Evolutionary conservation across 2,113 vertebrate genomes (phyloP).

Genomic region (Sapayoa aenigma): DNA sequence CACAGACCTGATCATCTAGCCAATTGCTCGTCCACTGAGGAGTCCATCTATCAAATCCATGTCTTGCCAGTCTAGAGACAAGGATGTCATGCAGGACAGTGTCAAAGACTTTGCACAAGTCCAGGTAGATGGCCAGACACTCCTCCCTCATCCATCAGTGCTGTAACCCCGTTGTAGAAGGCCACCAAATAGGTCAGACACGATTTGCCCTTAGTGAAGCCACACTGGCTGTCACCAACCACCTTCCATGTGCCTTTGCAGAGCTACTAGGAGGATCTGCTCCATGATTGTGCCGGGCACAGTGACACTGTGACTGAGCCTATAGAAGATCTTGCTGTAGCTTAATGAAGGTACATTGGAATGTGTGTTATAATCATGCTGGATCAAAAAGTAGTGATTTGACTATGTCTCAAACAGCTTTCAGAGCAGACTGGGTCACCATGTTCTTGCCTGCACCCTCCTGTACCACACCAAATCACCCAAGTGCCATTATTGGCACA

Average conservation of each 20-base stretch:
- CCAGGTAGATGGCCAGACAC: neutral
- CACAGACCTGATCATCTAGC: neutral
- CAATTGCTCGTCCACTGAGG: neutral
- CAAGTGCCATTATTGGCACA: neutral
- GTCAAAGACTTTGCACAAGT: neutral
- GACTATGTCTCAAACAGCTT: neutral
- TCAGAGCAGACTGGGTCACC: rapidly evolving
- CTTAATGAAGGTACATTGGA: neutral
- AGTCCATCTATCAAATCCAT: neutral
- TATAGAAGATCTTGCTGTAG: no score
- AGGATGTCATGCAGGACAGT: neutral
- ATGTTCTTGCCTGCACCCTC: neutral
- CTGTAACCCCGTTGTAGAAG: neutral
- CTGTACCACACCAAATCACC: neutral
- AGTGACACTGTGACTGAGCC: no score
- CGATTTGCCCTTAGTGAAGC: neutral
- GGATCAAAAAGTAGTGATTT: neutral
- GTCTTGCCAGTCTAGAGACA: neutral
- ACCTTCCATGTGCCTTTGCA: neutral
- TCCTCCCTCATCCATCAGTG: neutral
- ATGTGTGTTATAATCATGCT: neutral
- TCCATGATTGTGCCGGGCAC: no score
- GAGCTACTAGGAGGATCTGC: no score
- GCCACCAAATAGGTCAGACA: neutral
- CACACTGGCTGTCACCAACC: neutral